Percentiles rank a stretch among this genome's conserved stretches.
phyloP scores from a whole-genome alignment of 2,888 invertebrate genomes.

The Pasiphila rectangulata region DNA sequence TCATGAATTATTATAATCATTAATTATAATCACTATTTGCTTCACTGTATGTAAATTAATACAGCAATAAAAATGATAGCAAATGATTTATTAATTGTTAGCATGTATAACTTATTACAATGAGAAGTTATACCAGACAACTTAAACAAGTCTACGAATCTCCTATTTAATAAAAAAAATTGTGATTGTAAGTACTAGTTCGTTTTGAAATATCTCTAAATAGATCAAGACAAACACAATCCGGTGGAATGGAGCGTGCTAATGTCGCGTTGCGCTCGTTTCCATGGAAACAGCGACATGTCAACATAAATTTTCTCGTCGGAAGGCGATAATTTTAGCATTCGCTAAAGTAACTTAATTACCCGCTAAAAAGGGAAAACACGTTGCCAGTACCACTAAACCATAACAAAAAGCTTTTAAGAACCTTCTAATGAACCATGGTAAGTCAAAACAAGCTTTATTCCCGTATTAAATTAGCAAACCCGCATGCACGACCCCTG shows the following conservation, averaged over 20 bases:
- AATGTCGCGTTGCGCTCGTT: constrained; percentile 29
- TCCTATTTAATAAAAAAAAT: no score
- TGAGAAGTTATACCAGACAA: no score
- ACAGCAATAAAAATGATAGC: no score
- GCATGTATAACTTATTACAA: no score
- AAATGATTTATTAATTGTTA: no score
- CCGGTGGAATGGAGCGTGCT: constrained; percentile 9
- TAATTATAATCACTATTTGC: no score
- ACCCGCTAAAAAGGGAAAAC: not conserved
- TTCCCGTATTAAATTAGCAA: not conserved
- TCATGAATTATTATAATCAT: no score
- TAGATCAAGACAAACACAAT: no score
- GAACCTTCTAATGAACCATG: constrained; percentile 35
- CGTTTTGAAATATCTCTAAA: no score
- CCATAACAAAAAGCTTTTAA: not conserved
- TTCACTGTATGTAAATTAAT: no score
- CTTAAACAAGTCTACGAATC: no score
- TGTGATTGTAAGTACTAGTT: no score
- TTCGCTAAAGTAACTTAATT: not conserved
- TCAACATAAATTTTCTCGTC: constrained; percentile 36
- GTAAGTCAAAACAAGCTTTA: constrained; percentile 29
- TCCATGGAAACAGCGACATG: constrained; percentile 43
- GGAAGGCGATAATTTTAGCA: not conserved
- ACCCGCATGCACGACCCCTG: constrained; percentile 13
- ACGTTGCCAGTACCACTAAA: not conserved